Evolutionary conservation across 2,888 invertebrate species (phyloP).

Genomic region (Parapristionchus giblindavisi): DNA sequence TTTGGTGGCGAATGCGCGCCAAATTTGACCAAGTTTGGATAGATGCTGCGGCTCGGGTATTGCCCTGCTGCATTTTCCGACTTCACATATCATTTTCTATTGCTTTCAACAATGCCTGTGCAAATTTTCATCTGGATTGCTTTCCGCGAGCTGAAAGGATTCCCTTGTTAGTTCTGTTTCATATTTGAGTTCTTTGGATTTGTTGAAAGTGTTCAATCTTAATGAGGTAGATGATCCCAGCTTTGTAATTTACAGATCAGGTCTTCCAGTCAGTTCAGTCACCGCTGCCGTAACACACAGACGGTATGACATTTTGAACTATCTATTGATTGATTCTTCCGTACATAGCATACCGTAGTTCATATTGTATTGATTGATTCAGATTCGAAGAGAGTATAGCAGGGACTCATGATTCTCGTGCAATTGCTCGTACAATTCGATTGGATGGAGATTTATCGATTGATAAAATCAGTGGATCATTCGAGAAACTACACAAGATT

Average conservation of each 20-base stretch:
- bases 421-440: conserved; percentile 9
- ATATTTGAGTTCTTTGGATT: no score
- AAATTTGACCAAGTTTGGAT: no score
- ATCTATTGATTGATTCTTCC: not conserved
- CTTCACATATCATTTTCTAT: no score
- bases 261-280: not conserved
- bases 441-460: conserved; percentile 28
- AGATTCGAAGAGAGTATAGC: conserved; percentile 34
- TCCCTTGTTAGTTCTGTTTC: no score
- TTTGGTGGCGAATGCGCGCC: no score
- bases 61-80: no score
- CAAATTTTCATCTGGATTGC: no score
- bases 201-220: no score
- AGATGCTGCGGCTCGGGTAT: no score
- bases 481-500: conserved; percentile 42
- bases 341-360: not conserved
- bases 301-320: not conserved
- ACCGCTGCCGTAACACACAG: conserved; percentile 19
- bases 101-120: no score
- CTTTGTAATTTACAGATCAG: conserved; percentile 32
- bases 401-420: not conserved
- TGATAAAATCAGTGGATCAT: conserved; percentile 31
- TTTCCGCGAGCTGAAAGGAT: no score
- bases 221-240: no score
- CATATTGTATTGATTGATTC: not conserved